Percentiles rank a stretch among this genome's conserved stretches.
Conservation (phyloP, 2,113 vertebrate species). For the Hyperoodon ampullatus region DNA sequence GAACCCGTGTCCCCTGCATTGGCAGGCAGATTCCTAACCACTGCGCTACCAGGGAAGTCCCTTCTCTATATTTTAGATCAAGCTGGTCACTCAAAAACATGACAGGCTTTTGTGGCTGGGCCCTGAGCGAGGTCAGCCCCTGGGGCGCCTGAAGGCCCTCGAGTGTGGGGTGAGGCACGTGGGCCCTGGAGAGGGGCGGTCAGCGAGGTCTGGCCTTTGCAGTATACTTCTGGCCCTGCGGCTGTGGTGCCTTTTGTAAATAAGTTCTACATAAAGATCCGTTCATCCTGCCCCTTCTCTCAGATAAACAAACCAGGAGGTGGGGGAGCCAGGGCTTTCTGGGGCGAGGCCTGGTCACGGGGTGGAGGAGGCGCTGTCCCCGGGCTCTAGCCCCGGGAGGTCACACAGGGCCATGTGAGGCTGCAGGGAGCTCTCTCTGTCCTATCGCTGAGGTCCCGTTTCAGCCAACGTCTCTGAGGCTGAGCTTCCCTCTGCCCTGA, state of each 20-base stretch:
- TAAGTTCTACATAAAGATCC: accelerated
- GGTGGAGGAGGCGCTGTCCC: background rate
- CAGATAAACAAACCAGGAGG: background rate
- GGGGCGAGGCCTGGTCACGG: accelerated
- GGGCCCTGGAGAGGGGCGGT: accelerated
- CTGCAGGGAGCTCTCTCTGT: accelerated
- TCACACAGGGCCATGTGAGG: accelerated
- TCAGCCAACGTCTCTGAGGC: no score
- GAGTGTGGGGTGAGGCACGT: background rate
- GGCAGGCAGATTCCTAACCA: no score
- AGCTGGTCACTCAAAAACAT: background rate
- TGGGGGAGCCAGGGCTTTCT: no score
- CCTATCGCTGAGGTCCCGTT: background rate
- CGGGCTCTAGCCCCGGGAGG: background rate
- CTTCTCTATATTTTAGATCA: background rate
- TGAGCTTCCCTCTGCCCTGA: no score
- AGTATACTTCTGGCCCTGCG: accelerated
- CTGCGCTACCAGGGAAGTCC: no score
- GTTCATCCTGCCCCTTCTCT: background rate
- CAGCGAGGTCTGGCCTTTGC: accelerated
- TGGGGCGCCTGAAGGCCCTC: background rate
- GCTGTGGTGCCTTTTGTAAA: accelerated
- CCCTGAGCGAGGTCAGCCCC: background rate
- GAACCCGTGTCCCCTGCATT: no score
- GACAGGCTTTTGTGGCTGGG: background rate